Conservation (phyloP, 2,797 vertebrate genomes). For the Perodicticus potto region DNA sequence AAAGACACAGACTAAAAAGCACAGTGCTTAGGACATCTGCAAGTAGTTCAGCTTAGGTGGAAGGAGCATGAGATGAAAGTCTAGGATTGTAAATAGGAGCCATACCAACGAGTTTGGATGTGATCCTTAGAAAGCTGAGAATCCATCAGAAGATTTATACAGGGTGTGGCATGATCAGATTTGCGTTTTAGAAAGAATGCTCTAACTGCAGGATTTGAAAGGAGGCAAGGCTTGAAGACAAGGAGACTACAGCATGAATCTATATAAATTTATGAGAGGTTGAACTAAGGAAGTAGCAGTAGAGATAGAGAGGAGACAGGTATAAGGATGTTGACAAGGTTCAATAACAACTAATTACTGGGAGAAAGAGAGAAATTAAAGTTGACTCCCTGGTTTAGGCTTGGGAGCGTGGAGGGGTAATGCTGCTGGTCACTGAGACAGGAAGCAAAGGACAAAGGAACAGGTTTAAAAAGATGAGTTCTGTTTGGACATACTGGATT, state of each 20-base stretch:
- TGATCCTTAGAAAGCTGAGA: not conserved
- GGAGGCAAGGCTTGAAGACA: not conserved
- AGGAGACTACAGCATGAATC: not conserved
- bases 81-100: not conserved
- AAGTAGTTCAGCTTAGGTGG: not conserved
- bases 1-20: not conserved
- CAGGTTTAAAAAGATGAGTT: not conserved
- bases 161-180: not conserved
- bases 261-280: not conserved
- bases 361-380: conserved; percentile 8
- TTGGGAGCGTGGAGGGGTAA: not conserved
- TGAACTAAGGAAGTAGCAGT: not conserved
- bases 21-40: not conserved
- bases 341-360: not conserved
- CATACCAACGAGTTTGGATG: not conserved
- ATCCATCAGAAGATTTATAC: not conserved
- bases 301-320: not conserved
- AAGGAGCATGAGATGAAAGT: not conserved
- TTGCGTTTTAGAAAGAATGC: not conserved
- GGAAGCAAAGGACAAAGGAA: not conserved
- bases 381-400: not conserved
- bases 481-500: not conserved
- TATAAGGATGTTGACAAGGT: conserved; percentile 14
- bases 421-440: not conserved
- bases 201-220: not conserved